Evolutionary conservation across 2,888 invertebrate genomes (phyloP), one percentile per base, ranked within the genome.

Genomic region (Schrankia costaestrigalis): DNA sequence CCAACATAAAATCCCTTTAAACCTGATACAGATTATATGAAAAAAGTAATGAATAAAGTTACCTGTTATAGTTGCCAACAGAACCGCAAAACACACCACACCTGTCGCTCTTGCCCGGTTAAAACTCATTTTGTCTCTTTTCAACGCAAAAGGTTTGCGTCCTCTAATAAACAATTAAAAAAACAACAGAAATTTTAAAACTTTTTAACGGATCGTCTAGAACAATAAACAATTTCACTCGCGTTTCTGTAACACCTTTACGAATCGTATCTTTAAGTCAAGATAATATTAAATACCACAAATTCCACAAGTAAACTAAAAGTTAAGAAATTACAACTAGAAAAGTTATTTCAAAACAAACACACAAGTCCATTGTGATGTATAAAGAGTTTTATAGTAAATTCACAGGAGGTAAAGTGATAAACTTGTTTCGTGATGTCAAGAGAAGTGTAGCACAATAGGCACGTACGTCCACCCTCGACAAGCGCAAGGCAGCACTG

Each of bases 91-190:
- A 63, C 73, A 77, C 71, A 65, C 83, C 82, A 78, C 87, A 87
- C 87, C 86, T 86, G 86, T 85, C 84, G 73, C 78, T 74, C 82
- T 68, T 58, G 60, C 72, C 52, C 73, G 76, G 44, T 69, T 65
- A 58, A 70, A 70, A 75, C 66, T 78, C 86, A 85, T 87, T 52
- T 79, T 82, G 83, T 86, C 86, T 79, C 84, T 83, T 71, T 86
- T 78, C 60, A 71, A 78, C 84, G 62, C 65, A 69, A 67, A 62
- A 61, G 53, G 63, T 63, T 62, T 66, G 71, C 71, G 78, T 73
- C 70, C 73, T 71, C 63, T n/a, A n/a, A 64, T 69, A 73, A 78
- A 76, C 66, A 77, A 74, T 63, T n/a, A n/a, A n/a, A 63, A 55
- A 75, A 75, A 76, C 70, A 79, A 76, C 69, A 66, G 63, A 70